Base-by-base conservation (phyloP, 2,113 vertebrate species). In the Anarrhichthys ocellatus region DNA sequence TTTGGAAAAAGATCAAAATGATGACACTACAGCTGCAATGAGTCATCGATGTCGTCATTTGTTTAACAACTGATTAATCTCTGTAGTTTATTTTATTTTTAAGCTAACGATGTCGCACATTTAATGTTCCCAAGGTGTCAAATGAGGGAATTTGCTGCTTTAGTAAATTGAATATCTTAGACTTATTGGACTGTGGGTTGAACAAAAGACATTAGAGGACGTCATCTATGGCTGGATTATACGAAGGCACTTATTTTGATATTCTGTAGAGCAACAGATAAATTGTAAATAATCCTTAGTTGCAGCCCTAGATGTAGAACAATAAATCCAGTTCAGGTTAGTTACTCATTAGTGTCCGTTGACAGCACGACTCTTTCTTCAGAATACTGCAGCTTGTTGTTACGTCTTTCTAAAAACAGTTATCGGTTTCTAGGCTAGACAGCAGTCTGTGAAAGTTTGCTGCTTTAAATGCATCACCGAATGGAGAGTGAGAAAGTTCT, bases 391-490 rank as follows among this genome's bases (percentile, higher is more conserved):
- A 69, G 40, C 22, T 27, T 59, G 18, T 7, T 8, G 29, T 58
- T 58, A 27, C 20, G 29, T 58, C 64, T 34, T 32, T 24, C 50
- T 46, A 46, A 3, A 34, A 20, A 48, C 42, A 5, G 44, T 27
- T 9, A 46, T 54, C 56, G 6, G 34, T 22, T 36, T 61, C 48
- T 4, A 9, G 22, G 6, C n/a, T 7, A 18, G 22, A 42, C n/a
- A 15, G 62, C 29, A 67, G 11, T 54, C 46, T 67, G 34, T 18
- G n/a, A 1, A 38, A 1, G 52, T 67, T 67, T 59, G 32, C 58
- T 32, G 59, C 58, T 74, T 52, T 62, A 13, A 65, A 80, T 18
- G 34, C 29, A 74, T 27, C 2, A 2, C 75, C 24, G 66, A 80
- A 32, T 56, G 32, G 44, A 2, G 32, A 56, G 20, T 22, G 38